A percentile compares a stretch with the other conserved stretches of the same genome.
Conservation (phyloP, 1,140 invertebrate species). For the Thalassaphorura encarpata region DNA sequence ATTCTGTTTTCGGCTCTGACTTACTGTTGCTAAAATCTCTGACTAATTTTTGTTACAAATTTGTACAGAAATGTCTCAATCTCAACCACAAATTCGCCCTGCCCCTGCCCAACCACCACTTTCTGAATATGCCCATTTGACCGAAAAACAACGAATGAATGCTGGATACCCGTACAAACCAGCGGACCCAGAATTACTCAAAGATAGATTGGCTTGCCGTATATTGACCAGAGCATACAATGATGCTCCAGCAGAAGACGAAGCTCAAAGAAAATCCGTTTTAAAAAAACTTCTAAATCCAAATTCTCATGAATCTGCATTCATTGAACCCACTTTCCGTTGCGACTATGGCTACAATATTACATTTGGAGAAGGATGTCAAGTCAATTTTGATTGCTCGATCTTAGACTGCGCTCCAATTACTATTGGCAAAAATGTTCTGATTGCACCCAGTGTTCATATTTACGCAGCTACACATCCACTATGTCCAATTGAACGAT, state of each 20-base stretch:
- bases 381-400: slow-evolving; percentile 28
- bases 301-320: slow-evolving; percentile 5
- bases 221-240: slow-evolving; percentile 14
- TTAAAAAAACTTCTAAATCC: slow-evolving; percentile 13
- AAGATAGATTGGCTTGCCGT: neutral
- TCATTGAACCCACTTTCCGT: slow-evolving; percentile 19
- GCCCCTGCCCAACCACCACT: slow-evolving; percentile 2
- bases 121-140: slow-evolving; percentile 21
- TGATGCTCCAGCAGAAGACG: slow-evolving; percentile 5
- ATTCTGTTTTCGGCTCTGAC: too few relatives aligned
- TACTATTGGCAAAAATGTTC: slow-evolving; percentile 19
- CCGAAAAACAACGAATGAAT: slow-evolving; percentile 24
- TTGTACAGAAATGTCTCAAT: too few relatives aligned
- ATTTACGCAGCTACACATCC: slow-evolving; percentile 27
- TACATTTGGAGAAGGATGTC: slow-evolving; percentile 19
- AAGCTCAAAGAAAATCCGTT: slow-evolving; percentile 5
- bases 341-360: slow-evolving; percentile 23
- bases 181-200: neutral
- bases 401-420: slow-evolving; percentile 27
- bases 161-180: slow-evolving; percentile 23
- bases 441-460: slow-evolving; percentile 24
- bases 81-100: too few relatives aligned
- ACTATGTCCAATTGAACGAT: slow-evolving; percentile 15
- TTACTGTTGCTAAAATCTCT: too few relatives aligned
- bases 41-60: too few relatives aligned